These are phyloP conservation scores for Mesorhabditis belari DNA, from an alignment of 2,888 invertebrate species.

Conservation along the genomic window DNA sequence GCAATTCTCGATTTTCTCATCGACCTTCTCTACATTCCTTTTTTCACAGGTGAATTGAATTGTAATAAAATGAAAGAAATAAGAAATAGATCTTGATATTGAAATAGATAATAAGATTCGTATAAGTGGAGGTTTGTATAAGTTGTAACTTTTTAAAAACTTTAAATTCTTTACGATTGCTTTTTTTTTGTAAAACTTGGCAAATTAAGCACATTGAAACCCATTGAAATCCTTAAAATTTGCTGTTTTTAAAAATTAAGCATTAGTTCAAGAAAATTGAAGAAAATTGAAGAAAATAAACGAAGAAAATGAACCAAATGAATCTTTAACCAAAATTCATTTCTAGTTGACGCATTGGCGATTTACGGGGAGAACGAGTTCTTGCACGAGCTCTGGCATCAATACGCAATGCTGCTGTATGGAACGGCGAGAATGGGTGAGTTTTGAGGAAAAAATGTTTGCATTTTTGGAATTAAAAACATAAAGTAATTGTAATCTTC, in stretches of 20 bases:
- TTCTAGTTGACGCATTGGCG: slow-evolving; percentile 34
- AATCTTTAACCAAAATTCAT: too few relatives aligned
- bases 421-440: slow-evolving; percentile 35
- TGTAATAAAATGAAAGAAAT: background rate
- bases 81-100: background rate
- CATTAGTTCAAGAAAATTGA: too few relatives aligned
- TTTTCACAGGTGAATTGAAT: slow-evolving; percentile 23
- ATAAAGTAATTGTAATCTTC: background rate
- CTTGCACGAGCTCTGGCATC: slow-evolving; percentile 42
- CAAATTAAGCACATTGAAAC: too few relatives aligned
- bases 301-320: too few relatives aligned
- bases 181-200: too few relatives aligned
- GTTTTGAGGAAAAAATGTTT: slow-evolving; percentile 3
- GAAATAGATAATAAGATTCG: too few relatives aligned
- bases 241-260: too few relatives aligned
- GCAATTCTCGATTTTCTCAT: slow-evolving; percentile 40
- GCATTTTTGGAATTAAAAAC: background rate
- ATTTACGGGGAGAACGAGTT: slow-evolving; percentile 34
- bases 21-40: slow-evolving; percentile 45
- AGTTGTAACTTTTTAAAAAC: too few relatives aligned
- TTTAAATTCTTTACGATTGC: too few relatives aligned
- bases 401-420: slow-evolving; percentile 39
- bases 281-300: too few relatives aligned
- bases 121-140: too few relatives aligned
- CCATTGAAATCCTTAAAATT: too few relatives aligned